Base-by-base conservation (phyloP, 2,797 vertebrate genomes). In the Denticeps clupeoides region DNA sequence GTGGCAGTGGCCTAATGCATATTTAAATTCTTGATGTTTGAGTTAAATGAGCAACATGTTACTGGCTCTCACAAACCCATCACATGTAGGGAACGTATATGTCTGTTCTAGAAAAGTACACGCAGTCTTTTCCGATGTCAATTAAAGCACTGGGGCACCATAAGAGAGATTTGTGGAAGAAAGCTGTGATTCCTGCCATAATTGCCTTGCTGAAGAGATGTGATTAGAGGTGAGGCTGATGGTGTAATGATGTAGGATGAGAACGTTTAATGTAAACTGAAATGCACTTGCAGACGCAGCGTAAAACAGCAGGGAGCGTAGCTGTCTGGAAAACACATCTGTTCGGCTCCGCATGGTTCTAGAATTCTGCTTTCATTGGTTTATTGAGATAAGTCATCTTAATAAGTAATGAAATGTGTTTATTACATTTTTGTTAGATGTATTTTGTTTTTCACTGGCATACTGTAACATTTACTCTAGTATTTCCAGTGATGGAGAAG, bases 31-130 rank as follows among this genome's bases (percentile, higher is more conserved):
- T 59, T 45, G 56, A 23, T 51, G 60, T 70, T 75, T 68, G 68
- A 67, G 66, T 74, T 62, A 72, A 57, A 71, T 69, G 63, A 75
- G 68, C 73, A 64, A 67, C 60, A 63, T 69, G 67, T 73, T 73
- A 57, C 55, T 70, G 51, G 57, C 64, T 56, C 45, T 63, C 57
- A 59, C 65, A 55, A 51, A 69, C 69, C 61, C 53, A 55, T 19
- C 37, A 49, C 53, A 35, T 33, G 52, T 21, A 46, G 29, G 48
- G 46, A 46, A 41, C 49, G 45, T 54, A 28, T 40, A 21, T 11
- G 38, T 46, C 15, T 48, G 62, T 58, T 61, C 32, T 28, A 52
- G 55, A 67, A 50, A 62, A 52, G 46, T 41, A 49, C 28, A 55
- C 58, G 28, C 56, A 38, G 38, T 51, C 62, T 70, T 77, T 65